Percentiles rank a stretch among this genome's conserved stretches.
Conservation (phyloP, 2,888 invertebrate species). For the Lycocerus yunnanus region DNA sequence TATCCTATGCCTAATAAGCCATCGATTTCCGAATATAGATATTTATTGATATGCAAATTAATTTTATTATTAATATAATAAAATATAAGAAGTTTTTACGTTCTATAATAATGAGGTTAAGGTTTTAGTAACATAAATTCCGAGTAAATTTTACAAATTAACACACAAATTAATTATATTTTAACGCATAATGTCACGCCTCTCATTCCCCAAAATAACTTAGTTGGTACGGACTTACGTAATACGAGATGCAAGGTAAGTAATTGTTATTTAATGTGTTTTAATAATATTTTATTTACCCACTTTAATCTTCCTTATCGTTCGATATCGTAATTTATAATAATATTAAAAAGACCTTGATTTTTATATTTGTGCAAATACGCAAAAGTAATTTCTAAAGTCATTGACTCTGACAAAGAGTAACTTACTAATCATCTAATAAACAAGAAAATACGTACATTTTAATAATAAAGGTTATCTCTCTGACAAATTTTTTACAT, state of each 20-base stretch:
- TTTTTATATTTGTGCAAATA: conserved; percentile 24
- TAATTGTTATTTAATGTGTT: not conserved
- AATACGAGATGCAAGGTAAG: not conserved
- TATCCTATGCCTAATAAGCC: no score
- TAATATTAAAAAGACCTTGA: conserved; percentile 13
- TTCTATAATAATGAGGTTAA: not conserved
- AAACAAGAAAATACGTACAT: conserved; percentile 22
- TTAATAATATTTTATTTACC: not conserved
- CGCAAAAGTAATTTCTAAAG: conserved; percentile 25
- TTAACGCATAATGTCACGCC: not conserved
- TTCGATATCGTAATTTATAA: not conserved
- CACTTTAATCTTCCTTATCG: not conserved
- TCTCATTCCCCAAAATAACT: not conserved
- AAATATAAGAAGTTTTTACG: not conserved
- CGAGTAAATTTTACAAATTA: not conserved
- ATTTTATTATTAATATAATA: not conserved
- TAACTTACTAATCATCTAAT: conserved; percentile 14
- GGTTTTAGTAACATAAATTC: not conserved
- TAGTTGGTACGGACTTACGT: not conserved
- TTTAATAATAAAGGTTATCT: conserved; percentile 24
- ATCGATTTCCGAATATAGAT: no score
- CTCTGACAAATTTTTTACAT: conserved; percentile 13
- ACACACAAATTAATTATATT: not conserved
- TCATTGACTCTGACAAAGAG: conserved; percentile 19
- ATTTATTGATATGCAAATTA: not conserved